Base-by-base conservation (phyloP, 37 sponge, comb jelly and placozoan genomes). In the Bolinopsis microptera region DNA sequence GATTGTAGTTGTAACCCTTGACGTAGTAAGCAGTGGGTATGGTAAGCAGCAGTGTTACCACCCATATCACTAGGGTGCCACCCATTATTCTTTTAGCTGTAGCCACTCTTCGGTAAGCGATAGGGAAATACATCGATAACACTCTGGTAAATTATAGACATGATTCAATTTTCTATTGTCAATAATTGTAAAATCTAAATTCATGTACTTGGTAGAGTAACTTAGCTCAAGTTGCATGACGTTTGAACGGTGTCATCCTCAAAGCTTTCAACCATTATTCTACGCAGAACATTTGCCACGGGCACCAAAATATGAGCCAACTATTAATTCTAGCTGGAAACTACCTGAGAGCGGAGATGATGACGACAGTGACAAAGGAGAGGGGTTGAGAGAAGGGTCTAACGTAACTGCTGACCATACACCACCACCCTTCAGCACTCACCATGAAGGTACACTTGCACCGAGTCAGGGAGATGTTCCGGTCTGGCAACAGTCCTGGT, bases 1-100 rank as follows among this genome's bases (percentile, higher is more conserved):
- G 75, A 72, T 72, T 72, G 75, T 72, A 72, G 75, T 72, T 72
- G 75, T 72, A 72, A 8, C 75, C 75, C 26, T 72, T 5, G 26
- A 72, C 75, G 31, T 30, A 72, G 31, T 28, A 72, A 24, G 75
- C 31, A 5, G 75, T 72, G 26, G 75, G 75, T 3, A 72, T 72
- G 13, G 75, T 72, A 8, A n/a, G 5, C 75, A 72, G 75, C 2
- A 72, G 5, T n/a, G 75, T 72, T 8, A 72, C 5, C 22, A 72
- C 26, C 75, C 75, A 72, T 28, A 72, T 28, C 75, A 72, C 75
- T 8, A 30, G 3, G n/a, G 75, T 72, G 13, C 31, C 31, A 8
- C 5, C 31, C 3, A 72, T 72, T 24, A 72, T 28, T 28, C 75
- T 72, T 21, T n/a, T 8, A 30, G 26, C 31, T 72, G 75, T 30